These are phyloP conservation scores for Cuniculus paca DNA, from an alignment of 2,797 vertebrate genomes.

Conservation along the genomic window DNA sequence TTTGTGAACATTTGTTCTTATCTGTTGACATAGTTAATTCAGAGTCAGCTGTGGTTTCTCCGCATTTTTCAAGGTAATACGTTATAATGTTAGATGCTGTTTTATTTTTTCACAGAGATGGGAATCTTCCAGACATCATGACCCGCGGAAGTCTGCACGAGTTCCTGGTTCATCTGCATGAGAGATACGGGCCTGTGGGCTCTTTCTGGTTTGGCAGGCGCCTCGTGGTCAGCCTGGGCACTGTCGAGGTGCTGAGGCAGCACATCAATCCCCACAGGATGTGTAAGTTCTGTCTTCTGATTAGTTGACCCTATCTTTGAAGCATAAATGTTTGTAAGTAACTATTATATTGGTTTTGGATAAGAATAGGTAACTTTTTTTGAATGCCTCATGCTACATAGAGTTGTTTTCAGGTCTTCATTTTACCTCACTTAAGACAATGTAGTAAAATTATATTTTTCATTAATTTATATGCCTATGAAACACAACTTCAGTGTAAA, in stretches of 20 bases:
- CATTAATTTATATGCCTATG: neutral
- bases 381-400: neutral
- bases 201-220: slow-evolving; percentile 98
- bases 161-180: slow-evolving; percentile 96
- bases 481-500: neutral
- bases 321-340: neutral
- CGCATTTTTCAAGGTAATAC: slow-evolving; percentile 37
- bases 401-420: neutral
- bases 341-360: neutral
- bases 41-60: slow-evolving; percentile 27
- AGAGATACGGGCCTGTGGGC: slow-evolving; percentile 94
- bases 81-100: slow-evolving; percentile 40
- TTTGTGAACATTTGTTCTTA: neutral
- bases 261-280: slow-evolving; percentile 96
- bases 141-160: slow-evolving; percentile 95
- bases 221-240: slow-evolving; percentile 96
- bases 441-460: slow-evolving; percentile 53
- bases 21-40: slow-evolving; percentile 18
- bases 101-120: slow-evolving; percentile 91
- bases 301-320: neutral
- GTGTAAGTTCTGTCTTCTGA: slow-evolving; percentile 86
- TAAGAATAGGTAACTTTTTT: slow-evolving; percentile 42
- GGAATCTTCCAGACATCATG: slow-evolving; percentile 97
- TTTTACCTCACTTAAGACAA: slow-evolving; percentile 3
- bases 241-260: slow-evolving; percentile 92